Conservation (phyloP, 1,140 invertebrate genomes). For the Grapholita molesta region DNA sequence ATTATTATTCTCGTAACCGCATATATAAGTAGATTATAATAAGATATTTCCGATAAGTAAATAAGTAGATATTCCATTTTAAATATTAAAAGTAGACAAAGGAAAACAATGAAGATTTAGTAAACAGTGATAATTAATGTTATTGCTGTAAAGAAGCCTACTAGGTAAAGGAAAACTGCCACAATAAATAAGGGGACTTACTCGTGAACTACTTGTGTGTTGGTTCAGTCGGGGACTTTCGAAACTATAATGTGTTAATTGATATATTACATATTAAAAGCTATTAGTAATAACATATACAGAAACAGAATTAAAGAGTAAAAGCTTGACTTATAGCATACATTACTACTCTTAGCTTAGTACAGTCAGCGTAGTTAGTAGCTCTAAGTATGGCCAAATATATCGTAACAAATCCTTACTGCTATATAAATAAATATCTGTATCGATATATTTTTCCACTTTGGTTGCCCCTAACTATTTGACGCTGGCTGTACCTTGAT, state of each 20-base stretch:
- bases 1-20: too few relatives aligned
- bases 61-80: too few relatives aligned
- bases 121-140: background rate
- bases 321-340: background rate
- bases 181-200: constrained; percentile 6
- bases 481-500: too few relatives aligned
- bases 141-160: background rate
- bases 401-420: too few relatives aligned
- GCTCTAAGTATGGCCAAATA: too few relatives aligned
- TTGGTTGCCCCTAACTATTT: too few relatives aligned
- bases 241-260: background rate
- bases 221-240: constrained; percentile 5
- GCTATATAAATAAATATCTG: too few relatives aligned
- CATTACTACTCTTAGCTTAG: background rate
- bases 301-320: too few relatives aligned
- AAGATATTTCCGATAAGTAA: too few relatives aligned
- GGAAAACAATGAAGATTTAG: background rate
- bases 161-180: background rate
- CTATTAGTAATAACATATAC: background rate
- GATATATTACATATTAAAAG: background rate
- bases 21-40: too few relatives aligned
- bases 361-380: too few relatives aligned
- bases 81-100: background rate
- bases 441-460: too few relatives aligned
- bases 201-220: background rate